These are phyloP conservation scores for Drosophila leontia DNA, from an alignment of 1,140 invertebrate genomes.

Conservation along the genomic window DNA sequence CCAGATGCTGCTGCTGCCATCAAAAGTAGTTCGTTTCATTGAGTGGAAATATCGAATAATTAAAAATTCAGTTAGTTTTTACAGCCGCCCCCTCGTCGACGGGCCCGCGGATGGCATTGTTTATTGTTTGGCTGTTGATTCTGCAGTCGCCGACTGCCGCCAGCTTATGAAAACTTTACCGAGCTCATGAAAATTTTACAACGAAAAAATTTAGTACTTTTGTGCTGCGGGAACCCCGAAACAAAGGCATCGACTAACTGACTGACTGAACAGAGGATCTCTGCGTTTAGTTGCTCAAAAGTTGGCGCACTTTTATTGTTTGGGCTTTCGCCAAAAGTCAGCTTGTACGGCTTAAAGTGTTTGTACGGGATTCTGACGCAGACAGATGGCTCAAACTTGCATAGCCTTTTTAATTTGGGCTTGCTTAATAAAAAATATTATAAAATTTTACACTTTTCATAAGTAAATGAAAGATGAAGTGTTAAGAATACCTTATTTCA, in stretches of 20 bases:
- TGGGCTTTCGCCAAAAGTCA: constrained; percentile 18
- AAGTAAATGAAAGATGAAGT: too few relatives aligned
- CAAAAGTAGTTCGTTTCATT: constrained; percentile 46
- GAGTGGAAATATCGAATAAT: constrained; percentile 67
- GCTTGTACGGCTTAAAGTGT: constrained; percentile 27
- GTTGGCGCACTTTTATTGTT: constrained; percentile 55
- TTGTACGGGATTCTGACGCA: constrained; percentile 4
- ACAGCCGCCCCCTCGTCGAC: constrained; percentile 4
- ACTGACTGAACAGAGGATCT: constrained; percentile 45
- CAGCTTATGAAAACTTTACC: constrained; percentile 68
- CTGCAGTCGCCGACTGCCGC: constrained; percentile 17
- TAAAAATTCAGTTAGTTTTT: constrained; percentile 80
- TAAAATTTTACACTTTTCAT: not conserved
- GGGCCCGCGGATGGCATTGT: constrained; percentile 42
- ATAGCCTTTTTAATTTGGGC: not conserved
- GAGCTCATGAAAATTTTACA: constrained; percentile 70
- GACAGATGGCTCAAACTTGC: constrained; percentile 17
- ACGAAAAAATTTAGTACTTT: constrained; percentile 21
- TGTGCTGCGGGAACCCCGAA: constrained; percentile 20
- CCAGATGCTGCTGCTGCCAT: not conserved
- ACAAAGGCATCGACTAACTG: constrained; percentile 48
- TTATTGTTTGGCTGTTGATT: constrained; percentile 61
- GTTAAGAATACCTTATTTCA: not conserved
- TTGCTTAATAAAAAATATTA: not conserved
- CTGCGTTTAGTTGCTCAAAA: constrained; percentile 54